Base-by-base conservation (phyloP, 2,113 vertebrate species). In the Hassar affinis region DNA sequence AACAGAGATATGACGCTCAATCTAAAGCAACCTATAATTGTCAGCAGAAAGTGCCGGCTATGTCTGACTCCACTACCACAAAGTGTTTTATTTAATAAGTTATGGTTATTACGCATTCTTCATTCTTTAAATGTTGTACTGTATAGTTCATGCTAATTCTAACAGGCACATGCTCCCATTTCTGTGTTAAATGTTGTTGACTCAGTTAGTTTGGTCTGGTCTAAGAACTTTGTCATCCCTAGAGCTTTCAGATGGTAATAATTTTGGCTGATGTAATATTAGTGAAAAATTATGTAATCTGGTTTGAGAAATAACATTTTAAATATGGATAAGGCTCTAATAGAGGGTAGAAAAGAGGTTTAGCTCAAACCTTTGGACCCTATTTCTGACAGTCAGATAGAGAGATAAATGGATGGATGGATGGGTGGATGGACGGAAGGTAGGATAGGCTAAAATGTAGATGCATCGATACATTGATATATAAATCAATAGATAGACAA, bases 31-130 rank as follows among this genome's bases (percentile, higher is more conserved):
- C 10, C 49, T 38, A 18, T 77, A 77, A 77, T 56, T 56, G 74
- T 14, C 74, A 54, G 51, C 17, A 54, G 27, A 54, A 17, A 15
- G 30, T 38, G 51, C 47, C 74, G 54, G 18, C 8, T 18, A 76
- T 20, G 74, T 54, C 51, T 25, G 30, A 52, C 27, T 75, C n/a
- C n/a, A 27, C 45, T 49, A 49, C 25, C 14, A 52, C 7, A 25
- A 75, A 51, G n/a, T 75, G n/a, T 33, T 75, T 75, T 75, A 75
- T 52, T 75, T 20, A 75, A 33, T 72, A 74, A 76, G 27, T 22
- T 54, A 76, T 54, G 9, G 22, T 33, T 11, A 12, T 22, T 56
- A 6, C 38, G 2, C 6, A 42, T 42, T 11, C 20, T 11, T 71
- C 22, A 25, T 45, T 42, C 45, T 71, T 45, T 49, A 74, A 72